Base-by-base conservation (phyloP, 2,113 vertebrate species). In the Cheilinus undulatus region DNA sequence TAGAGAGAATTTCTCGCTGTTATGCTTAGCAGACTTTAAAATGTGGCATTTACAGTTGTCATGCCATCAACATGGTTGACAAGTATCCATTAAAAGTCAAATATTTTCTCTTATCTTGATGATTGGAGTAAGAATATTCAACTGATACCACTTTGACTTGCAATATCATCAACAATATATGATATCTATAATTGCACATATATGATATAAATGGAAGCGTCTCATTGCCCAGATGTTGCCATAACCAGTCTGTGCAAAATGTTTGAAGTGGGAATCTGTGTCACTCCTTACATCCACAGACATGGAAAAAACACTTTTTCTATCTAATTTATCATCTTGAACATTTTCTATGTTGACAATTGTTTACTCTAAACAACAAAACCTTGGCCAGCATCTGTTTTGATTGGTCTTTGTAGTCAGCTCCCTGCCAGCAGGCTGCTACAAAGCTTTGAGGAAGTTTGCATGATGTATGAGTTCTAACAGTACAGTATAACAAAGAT, bases 401-500 rank as follows among this genome's bases (percentile, higher is more conserved):
- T 56, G 78, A 86, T 45, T 75, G 78, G 76, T 90, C 52, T 80
- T 76, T 58, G 51, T 69, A 76, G 82, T 75, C 72, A 23, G 78
- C 73, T 83, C 66, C 72, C 80, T 84, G 82, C 86, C 83, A 78
- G 68, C 60, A 56, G 57, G 62, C 69, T 68, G 78, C 79, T 69
- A 58, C 78, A 76, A 78, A 84, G 69, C 84, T 80, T 81, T 74
- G 52, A 80, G 85, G 69, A 72, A 54, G 73, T 81, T 65, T 88
- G 85, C 89, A 91, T 90, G 88, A 86, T 61, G 50, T 80, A 79
- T 63, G 59, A 78, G 71, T 79, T 77, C 68, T 63, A 84, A 81
- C 57, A 51, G 62, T 80, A 67, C 51, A 65, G 30, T 73, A 50
- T 54, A 71, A 82, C 72, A 73, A 76, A 83, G 50, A 85, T 69